A percentile compares a stretch with the other conserved stretches of the same genome.
Evolutionary conservation across 2,888 invertebrate species (phyloP).

Genomic region (Ctena decussata): DNA sequence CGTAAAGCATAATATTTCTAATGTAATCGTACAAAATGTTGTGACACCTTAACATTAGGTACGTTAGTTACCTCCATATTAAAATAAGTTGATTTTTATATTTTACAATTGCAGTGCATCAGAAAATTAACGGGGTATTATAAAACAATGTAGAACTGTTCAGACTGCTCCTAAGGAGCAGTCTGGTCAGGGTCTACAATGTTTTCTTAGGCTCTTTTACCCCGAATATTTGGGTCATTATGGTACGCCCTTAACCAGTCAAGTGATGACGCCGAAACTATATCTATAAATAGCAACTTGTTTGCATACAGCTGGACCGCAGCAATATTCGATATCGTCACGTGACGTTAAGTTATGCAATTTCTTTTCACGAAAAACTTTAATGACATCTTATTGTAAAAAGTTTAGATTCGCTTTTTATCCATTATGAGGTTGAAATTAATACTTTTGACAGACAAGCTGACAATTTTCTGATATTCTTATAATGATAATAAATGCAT

Average conservation of each 20-base stretch:
- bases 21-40: too few relatives aligned
- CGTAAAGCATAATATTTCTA: slow-evolving; percentile 29
- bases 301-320: slow-evolving; percentile 56
- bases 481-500: neutral
- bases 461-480: neutral
- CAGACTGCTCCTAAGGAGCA: too few relatives aligned
- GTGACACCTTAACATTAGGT: too few relatives aligned
- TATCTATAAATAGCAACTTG: slow-evolving; percentile 31
- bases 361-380: slow-evolving; percentile 31
- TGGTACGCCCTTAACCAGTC: slow-evolving; percentile 27
- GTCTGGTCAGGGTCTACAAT: too few relatives aligned
- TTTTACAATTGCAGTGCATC: too few relatives aligned
- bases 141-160: too few relatives aligned
- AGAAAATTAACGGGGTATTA: too few relatives aligned
- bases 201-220: too few relatives aligned
- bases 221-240: too few relatives aligned
- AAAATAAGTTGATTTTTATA: too few relatives aligned
- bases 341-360: slow-evolving; percentile 30
- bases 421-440: neutral
- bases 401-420: neutral
- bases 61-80: too few relatives aligned
- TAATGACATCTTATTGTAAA: slow-evolving; percentile 45
- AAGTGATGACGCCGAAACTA: slow-evolving; percentile 45
- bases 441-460: neutral
- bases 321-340: slow-evolving; percentile 33